Conservation (phyloP, 2,797 vertebrate genomes). For the Ispidina picta region DNA sequence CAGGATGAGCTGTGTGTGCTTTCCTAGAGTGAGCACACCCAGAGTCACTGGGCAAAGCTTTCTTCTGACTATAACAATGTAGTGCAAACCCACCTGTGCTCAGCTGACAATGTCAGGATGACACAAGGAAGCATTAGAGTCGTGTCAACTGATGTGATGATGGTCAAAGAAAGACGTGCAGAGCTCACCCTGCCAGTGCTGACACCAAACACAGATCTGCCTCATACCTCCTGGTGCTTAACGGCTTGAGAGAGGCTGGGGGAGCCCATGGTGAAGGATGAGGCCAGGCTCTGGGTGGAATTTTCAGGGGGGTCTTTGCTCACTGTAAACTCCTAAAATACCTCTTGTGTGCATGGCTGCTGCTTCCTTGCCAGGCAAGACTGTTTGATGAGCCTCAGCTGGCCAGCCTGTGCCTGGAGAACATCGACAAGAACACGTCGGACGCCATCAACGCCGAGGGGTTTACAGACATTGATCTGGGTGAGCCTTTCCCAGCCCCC, state of each 20-base stretch:
- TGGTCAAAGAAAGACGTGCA: neutral
- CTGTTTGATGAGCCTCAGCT: conserved; percentile 97
- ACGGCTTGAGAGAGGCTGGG: neutral
- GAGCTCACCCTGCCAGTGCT: neutral
- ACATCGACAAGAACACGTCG: conserved; percentile 96
- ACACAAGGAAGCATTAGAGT: neutral
- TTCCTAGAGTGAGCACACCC: neutral
- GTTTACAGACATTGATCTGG: conserved; percentile 96
- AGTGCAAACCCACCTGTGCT: neutral
- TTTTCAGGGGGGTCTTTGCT: neutral
- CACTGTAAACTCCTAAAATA: neutral
- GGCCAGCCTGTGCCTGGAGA: conserved; percentile 95
- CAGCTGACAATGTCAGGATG: neutral
- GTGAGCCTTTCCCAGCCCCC: conserved; percentile 69
- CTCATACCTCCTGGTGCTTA: conserved; percentile 19
- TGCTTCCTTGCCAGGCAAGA: conserved; percentile 81
- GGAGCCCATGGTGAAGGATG: neutral
- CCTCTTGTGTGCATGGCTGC: neutral
- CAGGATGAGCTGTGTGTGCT: neutral
- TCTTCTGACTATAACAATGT: neutral
- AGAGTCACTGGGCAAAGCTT: neutral
- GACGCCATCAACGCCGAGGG: conserved; percentile 96
- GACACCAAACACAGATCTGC: neutral
- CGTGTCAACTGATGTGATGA: neutral
- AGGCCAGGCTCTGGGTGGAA: neutral